These are phyloP conservation scores for Catocala fraxini DNA, from an alignment of 2,888 invertebrate species.

Conservation along the genomic window DNA sequence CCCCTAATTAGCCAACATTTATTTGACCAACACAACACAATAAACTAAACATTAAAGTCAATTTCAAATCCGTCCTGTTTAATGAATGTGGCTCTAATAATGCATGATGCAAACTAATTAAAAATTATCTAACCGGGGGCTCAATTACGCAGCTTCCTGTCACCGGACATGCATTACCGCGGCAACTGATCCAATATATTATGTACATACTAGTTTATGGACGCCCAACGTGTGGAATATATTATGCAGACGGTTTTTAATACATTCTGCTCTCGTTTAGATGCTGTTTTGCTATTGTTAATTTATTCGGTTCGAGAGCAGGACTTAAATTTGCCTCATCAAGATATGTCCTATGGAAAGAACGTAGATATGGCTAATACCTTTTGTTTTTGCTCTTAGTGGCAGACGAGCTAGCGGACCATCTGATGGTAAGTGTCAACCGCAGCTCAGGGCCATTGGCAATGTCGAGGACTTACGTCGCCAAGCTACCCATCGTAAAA, in stretches of 20 bases:
- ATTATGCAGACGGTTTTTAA: neutral
- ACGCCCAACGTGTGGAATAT: neutral
- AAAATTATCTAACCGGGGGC: conserved; percentile 41
- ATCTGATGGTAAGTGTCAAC: too few relatives aligned
- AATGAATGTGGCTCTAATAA: neutral
- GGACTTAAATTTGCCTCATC: too few relatives aligned
- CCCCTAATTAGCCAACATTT: too few relatives aligned
- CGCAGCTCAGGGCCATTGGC: too few relatives aligned
- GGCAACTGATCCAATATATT: conserved; percentile 39
- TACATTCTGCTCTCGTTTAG: neutral
- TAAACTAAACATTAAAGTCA: neutral
- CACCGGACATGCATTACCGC: conserved; percentile 46
- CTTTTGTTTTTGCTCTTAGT: too few relatives aligned
- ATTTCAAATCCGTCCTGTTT: neutral
- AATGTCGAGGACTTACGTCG: too few relatives aligned
- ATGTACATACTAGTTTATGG: conserved; percentile 27
- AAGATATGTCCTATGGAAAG: too few relatives aligned
- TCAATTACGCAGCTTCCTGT: conserved; percentile 45
- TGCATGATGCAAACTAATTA: conserved; percentile 13
- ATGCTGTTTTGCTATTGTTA: conserved; percentile 3
- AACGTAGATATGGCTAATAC: too few relatives aligned
- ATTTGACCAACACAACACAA: too few relatives aligned
- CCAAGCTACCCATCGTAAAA: too few relatives aligned
- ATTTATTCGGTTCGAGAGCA: neutral
- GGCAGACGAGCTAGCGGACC: too few relatives aligned